Evolutionary conservation across 2,113 vertebrate genomes (phyloP).

Genomic region (Galbula dea): DNA sequence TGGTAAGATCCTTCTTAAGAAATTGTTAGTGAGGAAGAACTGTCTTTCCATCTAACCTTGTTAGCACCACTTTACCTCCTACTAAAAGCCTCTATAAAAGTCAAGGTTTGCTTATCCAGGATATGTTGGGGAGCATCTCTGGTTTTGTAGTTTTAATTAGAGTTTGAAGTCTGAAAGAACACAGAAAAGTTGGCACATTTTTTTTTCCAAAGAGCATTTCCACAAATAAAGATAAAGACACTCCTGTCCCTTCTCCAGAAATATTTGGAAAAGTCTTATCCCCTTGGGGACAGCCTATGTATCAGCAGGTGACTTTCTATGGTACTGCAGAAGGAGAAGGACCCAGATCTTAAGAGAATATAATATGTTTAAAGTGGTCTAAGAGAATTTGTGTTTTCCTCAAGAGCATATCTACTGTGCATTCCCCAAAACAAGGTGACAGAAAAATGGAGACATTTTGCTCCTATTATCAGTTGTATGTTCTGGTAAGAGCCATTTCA

Average conservation of each 20-base stretch:
- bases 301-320: neutral
- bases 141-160: neutral
- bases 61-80: neutral
- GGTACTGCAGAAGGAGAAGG: neutral
- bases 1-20: neutral
- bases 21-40: neutral
- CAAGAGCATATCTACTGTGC: rapidly evolving
- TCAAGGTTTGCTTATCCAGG: neutral
- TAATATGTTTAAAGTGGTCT: neutral
- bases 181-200: neutral
- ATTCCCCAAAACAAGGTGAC: neutral
- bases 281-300: neutral
- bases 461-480: neutral
- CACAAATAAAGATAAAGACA: neutral
- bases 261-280: neutral
- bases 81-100: neutral
- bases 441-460: neutral
- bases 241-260: neutral
- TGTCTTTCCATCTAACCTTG: neutral
- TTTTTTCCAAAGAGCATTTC: neutral
- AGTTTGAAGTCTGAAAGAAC: neutral
- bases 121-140: neutral
- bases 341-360: neutral
- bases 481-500: neutral
- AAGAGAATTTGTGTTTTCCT: neutral